phyloP scores from a whole-genome alignment of 2,113 vertebrate genomes.

The Gallinago paraguaiae region DNA sequence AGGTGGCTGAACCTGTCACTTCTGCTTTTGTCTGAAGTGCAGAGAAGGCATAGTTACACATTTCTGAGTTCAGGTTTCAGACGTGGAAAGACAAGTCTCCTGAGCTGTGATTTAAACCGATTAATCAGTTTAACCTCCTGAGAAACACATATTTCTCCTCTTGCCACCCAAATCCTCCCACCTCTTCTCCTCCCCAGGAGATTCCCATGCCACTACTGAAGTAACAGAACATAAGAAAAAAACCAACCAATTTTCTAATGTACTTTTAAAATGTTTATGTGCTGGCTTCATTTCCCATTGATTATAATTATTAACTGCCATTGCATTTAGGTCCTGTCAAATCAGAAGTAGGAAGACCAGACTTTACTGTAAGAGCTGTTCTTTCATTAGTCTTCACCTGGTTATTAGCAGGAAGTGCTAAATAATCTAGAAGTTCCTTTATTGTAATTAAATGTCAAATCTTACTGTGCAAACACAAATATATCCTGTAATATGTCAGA shows the following conservation, averaged over 20 bases:
- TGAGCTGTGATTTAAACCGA: background rate
- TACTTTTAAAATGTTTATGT: background rate
- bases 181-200: background rate
- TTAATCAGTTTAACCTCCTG: background rate
- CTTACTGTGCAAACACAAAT: background rate
- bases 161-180: background rate
- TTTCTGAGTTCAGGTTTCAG: conserved; percentile 1
- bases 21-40: background rate
- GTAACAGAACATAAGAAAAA: background rate
- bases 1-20: background rate
- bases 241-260: background rate
- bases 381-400: background rate
- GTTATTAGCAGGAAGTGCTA: background rate
- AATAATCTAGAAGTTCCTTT: background rate
- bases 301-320: background rate
- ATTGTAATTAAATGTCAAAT: background rate
- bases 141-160: background rate
- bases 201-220: background rate
- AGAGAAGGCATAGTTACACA: background rate
- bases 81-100: conserved; percentile 2
- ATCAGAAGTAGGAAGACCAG: background rate
- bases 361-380: background rate
- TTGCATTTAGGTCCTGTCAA: background rate
- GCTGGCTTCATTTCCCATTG: background rate
- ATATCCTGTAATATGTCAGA: background rate